Evolutionary conservation across 2,888 invertebrate species (phyloP).

Genomic region (Drosophila borealis): DNA sequence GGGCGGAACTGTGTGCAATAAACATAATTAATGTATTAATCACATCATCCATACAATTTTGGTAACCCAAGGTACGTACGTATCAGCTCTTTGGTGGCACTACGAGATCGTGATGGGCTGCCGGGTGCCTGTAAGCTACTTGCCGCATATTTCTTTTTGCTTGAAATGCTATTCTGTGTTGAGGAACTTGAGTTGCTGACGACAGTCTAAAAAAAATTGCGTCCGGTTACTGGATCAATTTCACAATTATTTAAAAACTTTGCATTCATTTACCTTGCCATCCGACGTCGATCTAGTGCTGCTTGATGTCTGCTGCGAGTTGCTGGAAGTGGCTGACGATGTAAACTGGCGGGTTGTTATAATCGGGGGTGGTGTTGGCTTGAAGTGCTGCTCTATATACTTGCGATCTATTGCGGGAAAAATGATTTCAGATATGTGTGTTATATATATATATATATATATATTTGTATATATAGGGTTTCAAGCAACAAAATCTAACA

Average conservation of each 20-base stretch:
- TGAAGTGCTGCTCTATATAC: constrained; percentile 92
- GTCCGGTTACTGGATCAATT: not conserved
- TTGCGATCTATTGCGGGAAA: constrained; percentile 87
- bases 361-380: constrained; percentile 91
- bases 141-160: constrained; percentile 88
- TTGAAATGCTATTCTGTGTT: constrained; percentile 73
- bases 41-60: not conserved
- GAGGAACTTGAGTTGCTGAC: constrained; percentile 77
- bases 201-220: constrained; percentile 44
- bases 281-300: constrained; percentile 44
- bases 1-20: constrained; percentile 89
- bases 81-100: constrained; percentile 94
- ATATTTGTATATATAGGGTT: too few species aligned
- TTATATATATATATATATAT: not conserved
- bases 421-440: not conserved
- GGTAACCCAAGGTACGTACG: constrained; percentile 69
- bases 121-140: constrained; percentile 89
- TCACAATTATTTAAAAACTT: too few species aligned
- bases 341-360: constrained; percentile 87
- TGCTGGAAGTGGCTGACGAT: constrained; percentile 49
- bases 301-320: constrained; percentile 36
- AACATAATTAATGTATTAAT: constrained; percentile 26
- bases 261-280: constrained; percentile 61
- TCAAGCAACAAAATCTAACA: too few species aligned
- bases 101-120: constrained; percentile 94